Conservation (phyloP, 2,113 vertebrate species). For the Gnathonemus longibarbis region DNA sequence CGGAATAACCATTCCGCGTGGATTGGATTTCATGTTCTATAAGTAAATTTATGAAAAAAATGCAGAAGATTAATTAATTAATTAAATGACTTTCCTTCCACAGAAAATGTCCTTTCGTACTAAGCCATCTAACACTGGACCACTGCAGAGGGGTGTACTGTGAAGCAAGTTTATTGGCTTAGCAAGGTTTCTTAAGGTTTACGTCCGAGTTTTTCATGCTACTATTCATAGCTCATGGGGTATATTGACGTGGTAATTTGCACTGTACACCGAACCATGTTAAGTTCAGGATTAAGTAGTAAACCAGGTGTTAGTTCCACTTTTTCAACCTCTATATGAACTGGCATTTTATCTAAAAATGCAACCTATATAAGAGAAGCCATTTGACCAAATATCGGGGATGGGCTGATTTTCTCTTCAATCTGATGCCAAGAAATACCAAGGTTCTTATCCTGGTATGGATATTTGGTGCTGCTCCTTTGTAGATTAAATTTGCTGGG, state of each 20-base stretch:
- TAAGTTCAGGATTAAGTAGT: not conserved
- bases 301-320: not conserved
- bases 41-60: not conserved
- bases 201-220: not conserved
- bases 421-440: not conserved
- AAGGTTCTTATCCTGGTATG: not conserved
- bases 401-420: not conserved
- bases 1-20: not conserved
- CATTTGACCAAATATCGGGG: not conserved
- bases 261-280: not conserved
- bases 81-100: not conserved
- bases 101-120: not conserved
- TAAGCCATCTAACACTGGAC: not conserved
- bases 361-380: not conserved
- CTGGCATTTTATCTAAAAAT: not conserved
- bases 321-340: not conserved
- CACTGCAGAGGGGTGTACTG: not conserved
- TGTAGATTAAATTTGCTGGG: not conserved
- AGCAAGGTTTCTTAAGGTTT: not conserved
- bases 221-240: not conserved
- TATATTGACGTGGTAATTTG: not conserved
- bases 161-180: not conserved
- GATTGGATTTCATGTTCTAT: not conserved
- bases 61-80: not conserved
- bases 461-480: not conserved